A percentile compares a stretch with the other conserved stretches of the same genome.
phyloP scores from a whole-genome alignment of 2,113 vertebrate genomes.

The Myiagra hebetior region DNA sequence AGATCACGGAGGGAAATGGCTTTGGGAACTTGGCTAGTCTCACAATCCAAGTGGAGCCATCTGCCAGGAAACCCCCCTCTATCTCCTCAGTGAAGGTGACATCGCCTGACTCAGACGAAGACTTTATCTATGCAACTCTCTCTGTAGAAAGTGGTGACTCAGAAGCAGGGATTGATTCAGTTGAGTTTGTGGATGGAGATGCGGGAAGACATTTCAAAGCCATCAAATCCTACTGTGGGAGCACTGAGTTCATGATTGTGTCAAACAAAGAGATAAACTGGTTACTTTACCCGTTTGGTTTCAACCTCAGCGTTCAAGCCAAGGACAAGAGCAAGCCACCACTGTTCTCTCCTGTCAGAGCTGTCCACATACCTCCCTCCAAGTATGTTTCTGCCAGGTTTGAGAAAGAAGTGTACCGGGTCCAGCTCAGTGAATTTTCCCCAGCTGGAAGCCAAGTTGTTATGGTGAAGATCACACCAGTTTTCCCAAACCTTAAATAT shows the following conservation, averaged over 20 bases:
- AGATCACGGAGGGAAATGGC: conserved; percentile 83
- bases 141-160: conserved; percentile 74
- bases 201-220: conserved; percentile 82
- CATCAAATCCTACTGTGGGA: conserved; percentile 76
- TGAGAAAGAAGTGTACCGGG: conserved; percentile 79
- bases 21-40: conserved; percentile 87
- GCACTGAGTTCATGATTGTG: conserved; percentile 83
- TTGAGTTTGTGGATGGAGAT: conserved; percentile 86
- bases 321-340: conserved; percentile 78
- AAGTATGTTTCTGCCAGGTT: conserved; percentile 77
- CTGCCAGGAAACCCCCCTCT: conserved; percentile 67
- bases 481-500: conserved; percentile 78
- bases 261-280: conserved; percentile 84
- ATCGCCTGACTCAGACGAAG: conserved; percentile 53
- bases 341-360: conserved; percentile 75
- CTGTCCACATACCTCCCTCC: conserved; percentile 80
- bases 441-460: conserved; percentile 84
- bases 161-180: conserved; percentile 68
- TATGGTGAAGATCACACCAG: conserved; percentile 73
- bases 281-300: conserved; percentile 80
- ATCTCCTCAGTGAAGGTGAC: conserved; percentile 66
- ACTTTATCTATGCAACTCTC: conserved; percentile 75
- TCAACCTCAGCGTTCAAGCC: conserved; percentile 91
- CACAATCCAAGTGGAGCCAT: conserved; percentile 79
- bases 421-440: conserved; percentile 85